These are phyloP conservation scores for Megastigmus dorsalis DNA, from an alignment of 2,888 invertebrate species.

Conservation along the genomic window DNA sequence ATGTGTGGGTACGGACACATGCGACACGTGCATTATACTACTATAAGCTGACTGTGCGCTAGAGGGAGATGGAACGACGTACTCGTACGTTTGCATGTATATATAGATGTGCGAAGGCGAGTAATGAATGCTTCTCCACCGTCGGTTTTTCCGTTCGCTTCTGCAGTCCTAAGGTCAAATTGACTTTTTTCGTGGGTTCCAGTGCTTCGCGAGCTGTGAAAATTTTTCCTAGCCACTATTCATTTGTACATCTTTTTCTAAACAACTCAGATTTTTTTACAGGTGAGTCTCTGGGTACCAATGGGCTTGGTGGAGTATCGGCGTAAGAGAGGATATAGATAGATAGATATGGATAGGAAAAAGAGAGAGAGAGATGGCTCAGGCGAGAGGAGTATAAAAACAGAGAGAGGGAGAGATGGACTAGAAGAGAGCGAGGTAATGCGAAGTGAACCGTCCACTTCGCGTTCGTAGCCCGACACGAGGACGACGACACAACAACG, in stretches of 20 bases:
- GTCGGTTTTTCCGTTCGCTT: background rate
- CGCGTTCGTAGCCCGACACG: background rate
- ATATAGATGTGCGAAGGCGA: conserved; percentile 19
- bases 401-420: background rate
- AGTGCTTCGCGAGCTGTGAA: background rate
- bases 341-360: background rate
- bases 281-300: background rate
- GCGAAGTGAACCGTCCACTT: conserved; percentile 9
- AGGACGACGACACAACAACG: background rate
- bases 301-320: background rate
- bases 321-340: background rate
- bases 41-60: too few species aligned
- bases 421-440: background rate
- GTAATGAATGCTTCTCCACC: background rate
- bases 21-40: conserved; percentile 56
- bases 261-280: background rate
- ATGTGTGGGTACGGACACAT: conserved; percentile 67
- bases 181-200: background rate
- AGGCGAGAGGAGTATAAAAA: conserved; percentile 8
- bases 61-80: background rate
- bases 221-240: too few species aligned
- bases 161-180: background rate
- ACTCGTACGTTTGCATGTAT: too few species aligned
- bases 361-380: background rate
- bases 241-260: too few species aligned